phyloP scores from a whole-genome alignment of 1,140 invertebrate genomes.

The Hyphantria cunea region DNA sequence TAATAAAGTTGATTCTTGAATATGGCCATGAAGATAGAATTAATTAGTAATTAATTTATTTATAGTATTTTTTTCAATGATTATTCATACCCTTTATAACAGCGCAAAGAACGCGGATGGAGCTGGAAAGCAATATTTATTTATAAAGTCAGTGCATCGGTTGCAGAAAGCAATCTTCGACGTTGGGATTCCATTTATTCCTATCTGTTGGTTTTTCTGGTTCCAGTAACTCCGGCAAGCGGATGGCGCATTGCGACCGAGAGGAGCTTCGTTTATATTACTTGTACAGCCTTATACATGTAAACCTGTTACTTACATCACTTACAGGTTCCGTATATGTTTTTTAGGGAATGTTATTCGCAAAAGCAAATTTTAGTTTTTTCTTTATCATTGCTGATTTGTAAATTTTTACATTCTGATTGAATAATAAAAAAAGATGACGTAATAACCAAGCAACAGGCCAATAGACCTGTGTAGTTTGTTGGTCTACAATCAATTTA shows the following conservation, averaged over 20 bases:
- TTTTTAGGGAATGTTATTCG: no score
- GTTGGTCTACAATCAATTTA: slow-evolving; percentile 8
- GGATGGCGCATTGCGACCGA: slow-evolving; percentile 27
- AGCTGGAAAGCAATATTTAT: slow-evolving; percentile 24
- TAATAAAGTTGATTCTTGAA: neutral
- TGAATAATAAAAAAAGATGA: neutral
- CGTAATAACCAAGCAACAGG: neutral
- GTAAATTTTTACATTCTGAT: neutral
- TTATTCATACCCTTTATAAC: slow-evolving; percentile 23
- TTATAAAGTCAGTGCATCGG: slow-evolving; percentile 26
- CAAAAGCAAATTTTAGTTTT: no score
- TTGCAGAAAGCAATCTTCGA: slow-evolving; percentile 18
- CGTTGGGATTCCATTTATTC: slow-evolving; percentile 62
- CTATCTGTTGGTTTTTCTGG: slow-evolving; percentile 59
- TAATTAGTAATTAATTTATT: slow-evolving; percentile 15
- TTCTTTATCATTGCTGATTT: neutral
- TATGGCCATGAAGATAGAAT: neutral
- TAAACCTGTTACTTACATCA: neutral
- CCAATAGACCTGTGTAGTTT: slow-evolving; percentile 3
- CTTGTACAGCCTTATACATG: slow-evolving; percentile 6
- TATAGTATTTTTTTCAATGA: slow-evolving; percentile 15
- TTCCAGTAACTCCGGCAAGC: slow-evolving; percentile 33
- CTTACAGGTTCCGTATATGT: no score
- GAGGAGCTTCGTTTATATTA: slow-evolving; percentile 17
- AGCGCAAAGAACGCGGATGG: slow-evolving; percentile 23